Percentiles rank a stretch among this genome's conserved stretches.
phyloP scores from a whole-genome alignment of 1,140 invertebrate genomes.

The Zaprionus camerounensis region DNA sequence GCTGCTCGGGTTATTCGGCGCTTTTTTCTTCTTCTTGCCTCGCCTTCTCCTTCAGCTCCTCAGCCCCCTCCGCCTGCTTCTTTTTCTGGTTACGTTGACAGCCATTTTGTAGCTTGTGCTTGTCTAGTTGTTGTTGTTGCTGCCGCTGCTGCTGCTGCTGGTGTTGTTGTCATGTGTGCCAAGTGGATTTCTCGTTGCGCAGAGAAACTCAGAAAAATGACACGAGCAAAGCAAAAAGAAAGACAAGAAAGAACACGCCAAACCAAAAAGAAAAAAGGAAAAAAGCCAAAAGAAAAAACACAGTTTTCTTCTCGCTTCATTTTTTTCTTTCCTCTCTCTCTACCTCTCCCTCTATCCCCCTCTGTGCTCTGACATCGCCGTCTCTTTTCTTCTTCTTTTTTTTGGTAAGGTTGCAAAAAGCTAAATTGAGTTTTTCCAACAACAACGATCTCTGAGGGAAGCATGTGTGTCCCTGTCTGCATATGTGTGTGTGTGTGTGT shows the following conservation, averaged over 20 bases:
- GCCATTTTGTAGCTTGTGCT: constrained; percentile 49
- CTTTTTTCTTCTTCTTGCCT: constrained; percentile 13
- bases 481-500: constrained; percentile 21
- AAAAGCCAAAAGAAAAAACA: constrained; percentile 19
- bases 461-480: constrained; percentile 3
- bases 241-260: constrained; percentile 9
- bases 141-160: constrained; percentile 6
- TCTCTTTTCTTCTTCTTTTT: constrained; percentile 20
- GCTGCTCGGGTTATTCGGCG: constrained; percentile 17
- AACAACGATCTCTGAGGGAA: constrained; percentile 62
- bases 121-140: constrained; percentile 26
- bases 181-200: constrained; percentile 70
- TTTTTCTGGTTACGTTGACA: constrained; percentile 62
- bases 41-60: background rate
- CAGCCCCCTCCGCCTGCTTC: background rate
- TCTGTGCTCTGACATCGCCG: constrained; percentile 3
- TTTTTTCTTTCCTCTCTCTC: constrained; percentile 21
- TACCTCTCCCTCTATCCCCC: constrained; percentile 12
- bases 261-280: background rate
- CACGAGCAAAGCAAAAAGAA: constrained; percentile 53
- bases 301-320: constrained; percentile 48
- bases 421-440: constrained; percentile 80
- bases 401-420: constrained; percentile 77
- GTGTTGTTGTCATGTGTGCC: constrained; percentile 31
- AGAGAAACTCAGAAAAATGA: constrained; percentile 64